Base-by-base conservation (phyloP, 1,140 invertebrate species). In the Sogatella furcifera region DNA sequence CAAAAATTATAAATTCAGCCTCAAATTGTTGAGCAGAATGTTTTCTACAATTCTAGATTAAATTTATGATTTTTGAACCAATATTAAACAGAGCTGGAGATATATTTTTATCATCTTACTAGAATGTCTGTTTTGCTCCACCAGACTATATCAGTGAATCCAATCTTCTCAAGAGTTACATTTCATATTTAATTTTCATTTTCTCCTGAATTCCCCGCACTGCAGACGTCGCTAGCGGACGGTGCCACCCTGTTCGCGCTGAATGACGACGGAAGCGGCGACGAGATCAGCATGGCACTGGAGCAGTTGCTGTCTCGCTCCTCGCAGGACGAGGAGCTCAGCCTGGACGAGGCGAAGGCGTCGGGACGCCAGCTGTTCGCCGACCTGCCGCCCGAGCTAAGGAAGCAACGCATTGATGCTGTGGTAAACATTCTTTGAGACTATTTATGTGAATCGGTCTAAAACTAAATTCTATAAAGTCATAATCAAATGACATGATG, bases 261-360 rank as follows among this genome's bases (percentile, higher is more conserved):
- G 59, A 17, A 13, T 2, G 10, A 60, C 41, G 66, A 64, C 57
- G 59, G 62, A 31, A 53, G 62, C 60, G 62, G 54, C 19, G 69
- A 72, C 56, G 70, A 74, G 64, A 61, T 74, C 28, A 55, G 72
- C 63, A 64, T 70, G 57, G 70, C 73, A 24, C 44, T 78, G 46
- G 67, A 77, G 59, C 64, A 72, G 46, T 61, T 76, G 28, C 63
- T 68, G 68, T 65, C 67, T 67, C 6, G 62, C 1, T 65, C 65
- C 19, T 59, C 63, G 46, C 46, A 49, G 9, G 61, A 59, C 44
- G 61, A 91, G 68, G 88, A 91, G 66, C 79, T 80, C 63, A 77
- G 92, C 63, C 87, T 92, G 73, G 84, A 85, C 24, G 79, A 83
- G 59, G 89, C 90, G 1, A 86, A 90, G 72, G 84, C 88, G 66